Evolutionary conservation across 2,113 vertebrate genomes (phyloP).

Genomic region (Butorides virescens): DNA sequence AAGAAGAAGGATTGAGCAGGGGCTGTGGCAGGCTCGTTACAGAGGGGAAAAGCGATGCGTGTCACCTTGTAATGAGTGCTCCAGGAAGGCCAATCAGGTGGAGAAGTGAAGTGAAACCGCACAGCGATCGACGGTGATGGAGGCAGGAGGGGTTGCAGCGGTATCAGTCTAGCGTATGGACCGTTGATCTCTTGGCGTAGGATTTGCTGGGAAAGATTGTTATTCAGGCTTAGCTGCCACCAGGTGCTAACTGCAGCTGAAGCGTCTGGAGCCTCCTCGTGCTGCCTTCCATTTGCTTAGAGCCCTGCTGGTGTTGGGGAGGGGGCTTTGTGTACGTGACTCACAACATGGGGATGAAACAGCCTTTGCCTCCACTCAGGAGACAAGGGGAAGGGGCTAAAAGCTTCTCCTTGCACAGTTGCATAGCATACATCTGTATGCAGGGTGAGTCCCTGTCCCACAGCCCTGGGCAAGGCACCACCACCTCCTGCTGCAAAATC

Average conservation of each 20-base stretch:
- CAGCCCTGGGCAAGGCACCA: too few species aligned
- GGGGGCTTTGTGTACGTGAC: background rate
- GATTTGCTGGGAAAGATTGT: background rate
- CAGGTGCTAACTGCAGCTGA: background rate
- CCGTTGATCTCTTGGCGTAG: background rate
- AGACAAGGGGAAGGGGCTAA: background rate
- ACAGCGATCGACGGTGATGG: background rate
- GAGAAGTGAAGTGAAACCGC: slow-evolving; percentile 14
- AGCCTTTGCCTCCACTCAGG: background rate
- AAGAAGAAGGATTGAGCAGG: background rate
- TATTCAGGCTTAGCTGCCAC: background rate
- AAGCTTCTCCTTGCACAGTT: background rate
- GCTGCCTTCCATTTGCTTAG: background rate
- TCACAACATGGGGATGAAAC: background rate
- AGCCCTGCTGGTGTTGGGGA: background rate
- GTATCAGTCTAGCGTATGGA: background rate
- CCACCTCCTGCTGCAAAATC: background rate
- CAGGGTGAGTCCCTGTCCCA: background rate
- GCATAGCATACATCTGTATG: rapidly evolving
- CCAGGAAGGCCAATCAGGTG: background rate
- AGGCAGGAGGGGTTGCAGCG: background rate
- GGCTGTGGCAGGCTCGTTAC: background rate
- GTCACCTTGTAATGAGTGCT: slow-evolving; percentile 24
- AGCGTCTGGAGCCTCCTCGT: background rate
- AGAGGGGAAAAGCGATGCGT: background rate